Base-by-base conservation (phyloP, 2,888 invertebrate species). In the Phortica magna region DNA sequence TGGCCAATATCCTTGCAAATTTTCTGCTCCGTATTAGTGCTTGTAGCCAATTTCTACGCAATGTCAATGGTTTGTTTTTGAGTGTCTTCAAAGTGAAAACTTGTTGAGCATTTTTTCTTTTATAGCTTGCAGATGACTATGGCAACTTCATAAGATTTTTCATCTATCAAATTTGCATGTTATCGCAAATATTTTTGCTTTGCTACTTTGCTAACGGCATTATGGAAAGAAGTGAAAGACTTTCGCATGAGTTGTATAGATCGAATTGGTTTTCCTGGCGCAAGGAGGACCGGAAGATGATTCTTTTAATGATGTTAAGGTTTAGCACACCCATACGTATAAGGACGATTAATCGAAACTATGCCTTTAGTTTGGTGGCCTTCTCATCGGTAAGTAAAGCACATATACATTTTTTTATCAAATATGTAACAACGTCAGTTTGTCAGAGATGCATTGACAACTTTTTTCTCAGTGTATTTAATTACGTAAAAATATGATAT, bases 21-120 rank as follows among this genome's bases (percentile, higher is more conserved):
- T 10, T 84, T 85, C 2, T 88, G 89, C 77, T 90, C 90, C 0
- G 82, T 90, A 5, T 74, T 88, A 22, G 90, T 90, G 0, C 68
- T 91, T 12, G 86, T 89, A 0, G 84, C 89, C 14, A 90, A 89
- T 71, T 91, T 90, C 53, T 90, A 89, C 81, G 83, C 84, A 39
- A 81, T 90, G 73, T 89, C 90, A 0, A 73, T 84, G 78, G 90
- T 89, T 74, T 79, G 88, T 82, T 53, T 0, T 39, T 31, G 31
- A 4, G 31, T 31, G 31, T 31, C 31, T 31, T 48, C 0, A 12
- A 41, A 0, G 1, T 2, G 1, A 1, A 43, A 17, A 42, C 12
- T 14, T 55, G 14, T 74, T 12, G 1, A 39, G 19, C n/a, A 31
- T 70, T 48, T 12, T 41, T 43, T 9, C 14, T 43, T 17, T 9